Evolutionary conservation across 2,113 vertebrate species (phyloP), one percentile per base, ranked within the genome.

Genomic region (Carassius carassius): DNA sequence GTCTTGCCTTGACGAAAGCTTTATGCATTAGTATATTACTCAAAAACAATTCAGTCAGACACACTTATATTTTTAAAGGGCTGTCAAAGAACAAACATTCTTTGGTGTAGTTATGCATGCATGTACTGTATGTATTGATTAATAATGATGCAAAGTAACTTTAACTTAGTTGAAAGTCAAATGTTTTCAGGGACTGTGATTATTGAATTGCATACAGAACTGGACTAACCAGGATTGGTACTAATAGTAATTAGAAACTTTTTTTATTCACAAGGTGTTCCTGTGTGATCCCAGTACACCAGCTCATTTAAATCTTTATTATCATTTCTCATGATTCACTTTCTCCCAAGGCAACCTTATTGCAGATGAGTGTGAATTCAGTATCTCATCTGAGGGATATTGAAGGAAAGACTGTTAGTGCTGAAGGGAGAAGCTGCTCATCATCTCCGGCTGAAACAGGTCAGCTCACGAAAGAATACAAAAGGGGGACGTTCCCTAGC

Each of bases 401-500:
- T 81, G 41, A 81, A 69, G 23, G 41, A 81, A 29, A 49, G 23
- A 49, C 23, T 81, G 4, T 32, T 80, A 80, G 78, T 81, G 78
- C 25, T 81, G 63, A 58, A 74, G 74, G 84, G 67, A 76, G 16
- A 79, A 69, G 54, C 32, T 76, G 79, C 84, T 84, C 81, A 81
- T 81, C 79, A 81, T 69, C 75, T 25, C 25, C 13, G 1, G 37
- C 60, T 65, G 41, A 70, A 83, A 78, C 29, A 51, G 35, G 72
- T 58, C 21, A 44, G 78, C 62, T 65, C 17, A 12, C 72, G 65
- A 81, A 29, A 84, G 44, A 79, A 60, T 77, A 70, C 67, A 78
- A 86, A 19, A 65, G 87, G 67, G 82, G 72, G 47, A 76, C 44
- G n/a, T 86, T 85, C 69, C 77, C 85, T 77, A 67, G 72, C 69